These are phyloP conservation scores for Tinea semifulvella DNA, from an alignment of 2,888 invertebrate species.

Conservation along the genomic window DNA sequence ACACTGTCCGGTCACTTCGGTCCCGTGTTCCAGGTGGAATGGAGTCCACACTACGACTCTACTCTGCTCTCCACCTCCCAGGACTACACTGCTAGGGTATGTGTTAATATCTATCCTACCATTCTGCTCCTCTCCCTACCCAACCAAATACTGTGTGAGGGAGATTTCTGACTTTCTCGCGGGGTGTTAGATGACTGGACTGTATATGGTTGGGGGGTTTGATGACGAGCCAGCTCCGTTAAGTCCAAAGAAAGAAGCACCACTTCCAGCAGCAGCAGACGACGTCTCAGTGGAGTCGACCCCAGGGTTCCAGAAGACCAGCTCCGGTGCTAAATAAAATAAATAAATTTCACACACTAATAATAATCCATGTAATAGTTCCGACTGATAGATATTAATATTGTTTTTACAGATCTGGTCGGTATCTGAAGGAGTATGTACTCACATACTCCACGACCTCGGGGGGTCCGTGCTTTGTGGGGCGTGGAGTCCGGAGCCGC, in stretches of 20 bases:
- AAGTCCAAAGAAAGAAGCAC: no score
- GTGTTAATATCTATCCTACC: conserved; percentile 17
- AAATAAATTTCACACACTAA: background rate
- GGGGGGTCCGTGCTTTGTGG: conserved; percentile 61
- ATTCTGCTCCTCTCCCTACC: no score
- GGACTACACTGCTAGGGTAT: conserved; percentile 74
- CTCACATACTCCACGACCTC: conserved; percentile 70
- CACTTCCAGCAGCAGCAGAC: no score
- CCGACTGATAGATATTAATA: background rate
- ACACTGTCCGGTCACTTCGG: conserved; percentile 58
- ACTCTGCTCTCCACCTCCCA: conserved; percentile 74
- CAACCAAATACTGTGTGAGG: no score
- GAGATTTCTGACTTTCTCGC: no score
- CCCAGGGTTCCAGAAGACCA: no score
- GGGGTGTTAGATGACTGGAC: no score
- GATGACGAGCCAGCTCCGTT: no score
- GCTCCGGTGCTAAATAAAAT: background rate
- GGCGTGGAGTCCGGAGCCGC: conserved; percentile 32
- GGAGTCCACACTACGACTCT: conserved; percentile 75
- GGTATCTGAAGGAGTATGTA: conserved; percentile 30
- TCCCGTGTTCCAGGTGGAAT: conserved; percentile 66
- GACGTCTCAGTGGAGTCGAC: no score
- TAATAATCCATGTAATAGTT: no score
- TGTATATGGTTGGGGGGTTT: no score
- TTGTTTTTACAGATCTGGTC: conserved; percentile 37